Evolutionary conservation across 1,140 invertebrate species (phyloP).

Genomic region (Stegodyphus mimosarum): DNA sequence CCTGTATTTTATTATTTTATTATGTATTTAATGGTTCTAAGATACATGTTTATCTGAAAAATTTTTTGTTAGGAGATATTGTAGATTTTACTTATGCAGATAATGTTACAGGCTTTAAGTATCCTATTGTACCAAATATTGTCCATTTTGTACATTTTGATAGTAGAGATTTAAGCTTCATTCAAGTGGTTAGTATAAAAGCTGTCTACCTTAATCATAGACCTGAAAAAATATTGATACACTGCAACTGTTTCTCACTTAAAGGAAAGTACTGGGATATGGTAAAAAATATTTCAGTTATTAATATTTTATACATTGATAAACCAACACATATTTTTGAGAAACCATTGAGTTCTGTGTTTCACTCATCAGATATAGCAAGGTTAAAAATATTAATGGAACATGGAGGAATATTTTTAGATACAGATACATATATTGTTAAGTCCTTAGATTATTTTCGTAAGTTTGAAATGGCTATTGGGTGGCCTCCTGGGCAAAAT

Average conservation of each 20-base stretch:
- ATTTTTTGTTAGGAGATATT: slow-evolving; percentile 35
- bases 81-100: slow-evolving; percentile 50
- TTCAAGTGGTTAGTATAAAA: slow-evolving; percentile 65
- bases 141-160: slow-evolving; percentile 65
- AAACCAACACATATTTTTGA: slow-evolving; percentile 64
- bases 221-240: slow-evolving; percentile 64
- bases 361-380: slow-evolving; percentile 68
- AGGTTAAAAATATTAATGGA: slow-evolving; percentile 66
- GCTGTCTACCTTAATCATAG: slow-evolving; percentile 63
- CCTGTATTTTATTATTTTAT: neutral
- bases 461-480: slow-evolving; percentile 68
- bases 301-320: slow-evolving; percentile 51
- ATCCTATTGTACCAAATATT: slow-evolving; percentile 64
- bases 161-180: slow-evolving; percentile 62
- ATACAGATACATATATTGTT: slow-evolving; percentile 68
- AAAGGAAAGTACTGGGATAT: slow-evolving; percentile 63
- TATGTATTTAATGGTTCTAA: neutral
- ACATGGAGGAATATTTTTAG: slow-evolving; percentile 69
- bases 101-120: slow-evolving; percentile 62
- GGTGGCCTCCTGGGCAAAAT: slow-evolving; percentile 65
- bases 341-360: slow-evolving; percentile 64
- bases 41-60: slow-evolving; percentile 9
- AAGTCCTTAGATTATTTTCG: slow-evolving; percentile 67
- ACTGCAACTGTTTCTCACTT: slow-evolving; percentile 64
- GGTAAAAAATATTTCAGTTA: slow-evolving; percentile 49